Percentiles rank a stretch among this genome's conserved stretches.
Conservation (phyloP, 2,113 vertebrate species). For the Haemorhous mexicanus region DNA sequence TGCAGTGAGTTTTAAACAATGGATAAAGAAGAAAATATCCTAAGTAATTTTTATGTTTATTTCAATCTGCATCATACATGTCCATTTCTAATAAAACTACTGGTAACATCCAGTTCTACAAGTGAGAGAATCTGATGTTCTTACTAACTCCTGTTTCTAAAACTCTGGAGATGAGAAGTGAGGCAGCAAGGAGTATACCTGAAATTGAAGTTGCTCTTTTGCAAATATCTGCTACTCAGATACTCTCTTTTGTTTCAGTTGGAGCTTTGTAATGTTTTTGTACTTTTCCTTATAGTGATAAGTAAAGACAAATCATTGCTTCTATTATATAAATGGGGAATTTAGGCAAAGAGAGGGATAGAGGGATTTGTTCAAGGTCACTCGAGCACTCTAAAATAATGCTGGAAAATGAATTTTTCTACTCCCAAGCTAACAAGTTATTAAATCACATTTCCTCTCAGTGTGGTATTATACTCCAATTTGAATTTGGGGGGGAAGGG, state of each 20-base stretch:
- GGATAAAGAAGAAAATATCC: background rate
- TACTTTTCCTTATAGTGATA: background rate
- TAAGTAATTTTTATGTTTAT: background rate
- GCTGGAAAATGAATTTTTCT: slow-evolving; percentile 31
- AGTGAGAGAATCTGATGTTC: background rate
- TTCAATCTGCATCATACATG: background rate
- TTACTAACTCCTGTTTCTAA: background rate
- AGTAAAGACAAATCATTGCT: background rate
- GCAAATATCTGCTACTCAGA: background rate
- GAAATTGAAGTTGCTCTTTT: background rate
- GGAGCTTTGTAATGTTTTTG: background rate
- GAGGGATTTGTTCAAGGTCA: slow-evolving; percentile 47
- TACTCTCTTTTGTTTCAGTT: background rate
- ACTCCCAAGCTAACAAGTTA: slow-evolving; percentile 51
- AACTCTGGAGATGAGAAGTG: background rate
- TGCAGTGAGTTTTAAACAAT: background rate
- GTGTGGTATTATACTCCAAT: background rate
- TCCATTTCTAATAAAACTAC: background rate
- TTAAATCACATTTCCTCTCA: slow-evolving; percentile 39
- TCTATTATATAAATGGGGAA: slow-evolving; percentile 7
- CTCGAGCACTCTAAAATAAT: slow-evolving; percentile 19
- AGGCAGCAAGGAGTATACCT: background rate
- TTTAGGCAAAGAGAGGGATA: background rate
- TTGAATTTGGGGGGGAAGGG: background rate
- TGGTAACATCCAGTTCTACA: background rate